Percentiles rank a stretch among this genome's conserved stretches.
These are phyloP conservation scores for Bradypus variegatus DNA, from an alignment of 2,797 vertebrate species.

Conservation along the genomic window DNA sequence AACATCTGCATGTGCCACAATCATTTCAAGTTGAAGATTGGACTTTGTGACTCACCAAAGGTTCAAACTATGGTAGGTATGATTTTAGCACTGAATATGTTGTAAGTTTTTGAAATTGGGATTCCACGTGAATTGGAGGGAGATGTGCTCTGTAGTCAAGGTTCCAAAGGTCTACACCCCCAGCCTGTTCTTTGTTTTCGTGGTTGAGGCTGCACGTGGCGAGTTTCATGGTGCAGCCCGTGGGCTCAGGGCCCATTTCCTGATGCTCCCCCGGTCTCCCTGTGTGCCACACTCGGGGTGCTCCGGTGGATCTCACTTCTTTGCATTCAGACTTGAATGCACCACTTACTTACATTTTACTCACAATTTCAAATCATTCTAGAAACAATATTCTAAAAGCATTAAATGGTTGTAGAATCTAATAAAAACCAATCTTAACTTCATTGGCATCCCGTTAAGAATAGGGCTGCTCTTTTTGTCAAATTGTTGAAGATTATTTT, in stretches of 20 bases:
- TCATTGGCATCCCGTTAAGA: conserved; percentile 58
- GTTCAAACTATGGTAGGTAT: background rate
- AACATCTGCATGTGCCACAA: background rate
- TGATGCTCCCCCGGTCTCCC: background rate
- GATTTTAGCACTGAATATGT: background rate
- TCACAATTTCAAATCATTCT: conserved; percentile 46
- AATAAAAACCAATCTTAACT: conserved; percentile 55
- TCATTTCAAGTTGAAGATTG: background rate
- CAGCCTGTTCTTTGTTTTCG: background rate
- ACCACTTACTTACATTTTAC: conserved; percentile 50
- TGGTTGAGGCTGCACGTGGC: background rate
- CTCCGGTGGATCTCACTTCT: background rate
- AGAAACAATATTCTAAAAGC: conserved; percentile 48
- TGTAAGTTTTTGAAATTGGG: background rate
- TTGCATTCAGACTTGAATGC: conserved; percentile 31
- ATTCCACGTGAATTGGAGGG: background rate
- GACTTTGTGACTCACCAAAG: background rate
- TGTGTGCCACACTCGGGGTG: background rate
- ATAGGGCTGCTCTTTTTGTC: conserved; percentile 32
- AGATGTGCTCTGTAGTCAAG: background rate
- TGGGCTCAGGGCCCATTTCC: too few relatives aligned
- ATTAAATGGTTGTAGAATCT: conserved; percentile 57
- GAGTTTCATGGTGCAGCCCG: background rate
- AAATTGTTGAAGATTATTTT: conserved; percentile 42
- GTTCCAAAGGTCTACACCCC: background rate